Conservation (phyloP, 1,140 invertebrate genomes). For the Lasioglossum albipes region DNA sequence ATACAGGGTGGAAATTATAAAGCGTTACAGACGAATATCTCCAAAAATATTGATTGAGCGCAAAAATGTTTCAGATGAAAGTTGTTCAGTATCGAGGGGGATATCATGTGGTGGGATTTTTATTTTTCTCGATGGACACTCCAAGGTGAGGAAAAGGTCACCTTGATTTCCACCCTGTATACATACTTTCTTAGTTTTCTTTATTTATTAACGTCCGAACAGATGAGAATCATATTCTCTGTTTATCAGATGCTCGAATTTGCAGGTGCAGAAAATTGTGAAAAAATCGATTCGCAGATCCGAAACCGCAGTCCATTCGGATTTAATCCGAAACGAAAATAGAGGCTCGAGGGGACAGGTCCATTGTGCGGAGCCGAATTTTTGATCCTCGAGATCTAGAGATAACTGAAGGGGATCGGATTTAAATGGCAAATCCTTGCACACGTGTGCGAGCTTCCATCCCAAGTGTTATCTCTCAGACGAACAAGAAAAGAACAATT, state of each 20-base stretch:
- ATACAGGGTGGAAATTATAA: no score
- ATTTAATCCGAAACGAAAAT: constrained; percentile 65
- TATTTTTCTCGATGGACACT: no score
- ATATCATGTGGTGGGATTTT: no score
- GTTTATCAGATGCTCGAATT: no score
- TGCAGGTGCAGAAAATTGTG: constrained; percentile 14
- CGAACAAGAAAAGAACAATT: neutral
- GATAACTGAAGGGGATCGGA: constrained; percentile 58
- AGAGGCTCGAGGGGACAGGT: constrained; percentile 24
- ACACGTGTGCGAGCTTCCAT: constrained; percentile 51
- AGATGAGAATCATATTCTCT: neutral
- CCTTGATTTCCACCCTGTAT: no score
- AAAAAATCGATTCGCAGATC: constrained; percentile 24
- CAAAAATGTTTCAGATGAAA: no score
- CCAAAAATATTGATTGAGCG: no score
- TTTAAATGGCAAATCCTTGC: constrained; percentile 58
- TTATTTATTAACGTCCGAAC: neutral
- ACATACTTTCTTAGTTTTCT: neutral
- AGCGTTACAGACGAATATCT: no score
- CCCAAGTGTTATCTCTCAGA: neutral
- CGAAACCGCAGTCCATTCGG: constrained; percentile 16
- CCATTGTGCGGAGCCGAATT: constrained; percentile 54
- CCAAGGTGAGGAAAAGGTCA: no score
- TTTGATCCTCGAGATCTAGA: constrained; percentile 58
- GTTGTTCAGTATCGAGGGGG: no score